Percentiles rank a stretch among this genome's conserved stretches.
Evolutionary conservation across 2,797 vertebrate species (phyloP).

Genomic region (Myripristis murdjan): DNA sequence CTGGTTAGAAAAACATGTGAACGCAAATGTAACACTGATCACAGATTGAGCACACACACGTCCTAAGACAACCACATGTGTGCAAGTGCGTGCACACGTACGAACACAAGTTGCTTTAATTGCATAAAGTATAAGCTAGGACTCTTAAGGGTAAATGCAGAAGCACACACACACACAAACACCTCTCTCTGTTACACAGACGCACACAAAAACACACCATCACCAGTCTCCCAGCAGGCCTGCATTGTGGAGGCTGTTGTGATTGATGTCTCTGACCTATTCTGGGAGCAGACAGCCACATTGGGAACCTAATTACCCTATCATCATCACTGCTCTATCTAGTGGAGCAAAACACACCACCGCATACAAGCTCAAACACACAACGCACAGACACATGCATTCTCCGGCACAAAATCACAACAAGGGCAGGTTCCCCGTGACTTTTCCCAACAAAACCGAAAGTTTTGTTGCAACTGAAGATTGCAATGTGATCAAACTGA

Average conservation of each 20-base stretch:
- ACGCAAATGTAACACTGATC: too few relatives aligned
- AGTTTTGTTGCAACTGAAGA: conserved; percentile 26
- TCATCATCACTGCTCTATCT: conserved; percentile 58
- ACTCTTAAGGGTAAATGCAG: conserved; percentile 47
- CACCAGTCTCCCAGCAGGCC: conserved; percentile 42
- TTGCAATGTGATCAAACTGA: conserved; percentile 26
- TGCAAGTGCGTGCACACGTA: conserved; percentile 10
- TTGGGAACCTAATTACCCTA: conserved; percentile 71
- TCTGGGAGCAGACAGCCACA: conserved; percentile 61
- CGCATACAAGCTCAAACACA: neutral
- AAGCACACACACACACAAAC: conserved; percentile 10
- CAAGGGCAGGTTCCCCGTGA: conserved; percentile 24
- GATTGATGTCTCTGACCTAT: conserved; percentile 75
- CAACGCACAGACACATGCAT: conserved; percentile 3
- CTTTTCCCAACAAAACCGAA: conserved; percentile 28
- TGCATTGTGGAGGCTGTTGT: conserved; percentile 46
- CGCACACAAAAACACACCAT: conserved; percentile 32
- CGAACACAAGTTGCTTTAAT: conserved; percentile 53
- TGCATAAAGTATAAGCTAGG: conserved; percentile 27
- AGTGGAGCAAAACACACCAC: conserved; percentile 22
- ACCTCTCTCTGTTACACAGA: conserved; percentile 19
- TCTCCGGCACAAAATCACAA: conserved; percentile 21
- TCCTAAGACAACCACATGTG: too few relatives aligned
- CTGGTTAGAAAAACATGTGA: too few relatives aligned
- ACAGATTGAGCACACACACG: neutral